Evolutionary conservation across 2,113 vertebrate genomes (phyloP).

Genomic region (Zapornia atra): DNA sequence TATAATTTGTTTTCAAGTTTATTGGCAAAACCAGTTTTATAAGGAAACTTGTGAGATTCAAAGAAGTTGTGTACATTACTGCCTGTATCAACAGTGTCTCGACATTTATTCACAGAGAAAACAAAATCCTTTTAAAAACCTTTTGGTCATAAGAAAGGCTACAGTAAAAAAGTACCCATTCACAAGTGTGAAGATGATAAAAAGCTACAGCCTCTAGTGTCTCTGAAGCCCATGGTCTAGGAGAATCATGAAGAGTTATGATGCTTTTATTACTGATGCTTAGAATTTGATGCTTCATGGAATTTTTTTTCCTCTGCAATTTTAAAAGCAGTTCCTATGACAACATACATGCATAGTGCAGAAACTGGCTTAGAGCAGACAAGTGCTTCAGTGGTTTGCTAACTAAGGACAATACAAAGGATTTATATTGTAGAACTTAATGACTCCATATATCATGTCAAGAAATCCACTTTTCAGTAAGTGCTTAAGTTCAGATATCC

Average conservation of each 20-base stretch:
- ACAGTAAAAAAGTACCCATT: neutral
- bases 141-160: neutral
- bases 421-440: neutral
- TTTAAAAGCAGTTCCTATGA: neutral
- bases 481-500: neutral
- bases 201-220: neutral
- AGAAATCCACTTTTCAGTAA: neutral
- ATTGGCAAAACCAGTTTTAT: neutral
- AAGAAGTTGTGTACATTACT: neutral
- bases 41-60: neutral
- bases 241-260: neutral
- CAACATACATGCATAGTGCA: neutral
- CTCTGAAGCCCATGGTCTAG: neutral
- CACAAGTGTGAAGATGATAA: neutral
- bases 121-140: neutral
- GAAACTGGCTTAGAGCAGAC: neutral
- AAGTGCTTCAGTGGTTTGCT: neutral
- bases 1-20: neutral
- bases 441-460: neutral
- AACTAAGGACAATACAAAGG: neutral
- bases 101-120: neutral
- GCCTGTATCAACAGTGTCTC: neutral
- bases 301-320: neutral
- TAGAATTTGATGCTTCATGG: neutral
- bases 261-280: neutral